Conservation (phyloP, 1,140 invertebrate genomes). For the Hetaerina americana region DNA sequence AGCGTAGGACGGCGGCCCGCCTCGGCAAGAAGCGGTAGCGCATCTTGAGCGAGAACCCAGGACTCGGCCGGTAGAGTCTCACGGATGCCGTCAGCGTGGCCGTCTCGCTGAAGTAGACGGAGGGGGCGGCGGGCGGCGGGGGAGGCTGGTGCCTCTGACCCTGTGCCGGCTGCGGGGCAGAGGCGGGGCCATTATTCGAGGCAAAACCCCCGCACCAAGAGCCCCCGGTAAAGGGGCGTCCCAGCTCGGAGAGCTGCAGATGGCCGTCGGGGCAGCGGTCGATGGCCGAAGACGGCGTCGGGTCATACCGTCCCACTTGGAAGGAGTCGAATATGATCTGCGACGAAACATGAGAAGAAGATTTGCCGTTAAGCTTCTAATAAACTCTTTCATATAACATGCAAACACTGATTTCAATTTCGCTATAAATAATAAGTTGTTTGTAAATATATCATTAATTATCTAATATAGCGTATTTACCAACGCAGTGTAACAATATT, state of each 20-base stretch:
- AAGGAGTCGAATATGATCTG: slow-evolving; percentile 73
- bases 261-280: slow-evolving; percentile 51
- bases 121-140: slow-evolving; percentile 38
- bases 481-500: no score
- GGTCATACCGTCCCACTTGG: slow-evolving; percentile 58
- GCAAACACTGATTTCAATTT: no score
- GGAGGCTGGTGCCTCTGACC: slow-evolving; percentile 34
- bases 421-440: no score
- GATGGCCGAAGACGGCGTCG: slow-evolving; percentile 25
- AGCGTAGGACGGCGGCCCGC: slow-evolving; percentile 58
- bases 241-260: slow-evolving; percentile 67
- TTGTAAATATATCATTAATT: no score
- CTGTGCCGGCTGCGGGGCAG: neutral
- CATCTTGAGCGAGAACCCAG: slow-evolving; percentile 29
- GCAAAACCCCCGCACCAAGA: slow-evolving; percentile 58
- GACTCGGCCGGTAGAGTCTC: slow-evolving; percentile 12
- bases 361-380: no score
- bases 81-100: slow-evolving; percentile 11
- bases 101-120: slow-evolving; percentile 15
- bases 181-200: slow-evolving; percentile 50
- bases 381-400: no score
- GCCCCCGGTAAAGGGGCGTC: slow-evolving; percentile 65
- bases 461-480: no score
- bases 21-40: slow-evolving; percentile 63
- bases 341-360: slow-evolving; percentile 17